These are phyloP conservation scores for Rutilus rutilus DNA, from an alignment of 2,113 vertebrate genomes.

Conservation along the genomic window DNA sequence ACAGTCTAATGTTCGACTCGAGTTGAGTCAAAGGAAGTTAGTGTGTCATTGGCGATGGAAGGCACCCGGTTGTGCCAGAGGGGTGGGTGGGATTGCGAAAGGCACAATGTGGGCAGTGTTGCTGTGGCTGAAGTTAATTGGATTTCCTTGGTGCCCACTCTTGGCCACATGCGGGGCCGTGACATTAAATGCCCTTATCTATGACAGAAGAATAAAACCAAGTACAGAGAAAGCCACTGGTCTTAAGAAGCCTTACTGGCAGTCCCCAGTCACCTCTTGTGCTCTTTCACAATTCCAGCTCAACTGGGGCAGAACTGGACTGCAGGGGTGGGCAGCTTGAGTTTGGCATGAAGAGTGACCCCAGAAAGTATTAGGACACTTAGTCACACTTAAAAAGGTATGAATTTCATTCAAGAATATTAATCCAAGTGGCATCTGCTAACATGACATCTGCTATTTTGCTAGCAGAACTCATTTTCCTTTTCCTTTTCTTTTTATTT, in stretches of 20 bases:
- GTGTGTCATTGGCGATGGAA: conserved; percentile 15
- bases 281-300: neutral
- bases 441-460: neutral
- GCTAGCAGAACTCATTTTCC: neutral
- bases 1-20: conserved; percentile 59
- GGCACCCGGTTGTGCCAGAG: conserved; percentile 7
- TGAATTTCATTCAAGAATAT: neutral
- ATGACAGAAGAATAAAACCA: conserved; percentile 70
- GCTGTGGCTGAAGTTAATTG: conserved; percentile 68
- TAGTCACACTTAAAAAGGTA: neutral
- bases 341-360: neutral
- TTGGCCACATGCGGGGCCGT: conserved; percentile 71
- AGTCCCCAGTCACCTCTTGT: conserved; percentile 62
- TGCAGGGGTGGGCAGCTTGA: neutral
- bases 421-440: neutral
- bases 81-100: conserved; percentile 39
- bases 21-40: conserved; percentile 55
- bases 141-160: conserved; percentile 74
- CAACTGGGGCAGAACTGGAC: neutral
- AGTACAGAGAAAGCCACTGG: conserved; percentile 72
- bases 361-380: neutral
- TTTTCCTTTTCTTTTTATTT: neutral
- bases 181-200: conserved; percentile 76
- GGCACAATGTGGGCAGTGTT: conserved; percentile 61
- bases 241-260: conserved; percentile 67